These are phyloP conservation scores for Pseudomyrmex flavicornis DNA, from an alignment of 1,140 invertebrate species.

Conservation along the genomic window DNA sequence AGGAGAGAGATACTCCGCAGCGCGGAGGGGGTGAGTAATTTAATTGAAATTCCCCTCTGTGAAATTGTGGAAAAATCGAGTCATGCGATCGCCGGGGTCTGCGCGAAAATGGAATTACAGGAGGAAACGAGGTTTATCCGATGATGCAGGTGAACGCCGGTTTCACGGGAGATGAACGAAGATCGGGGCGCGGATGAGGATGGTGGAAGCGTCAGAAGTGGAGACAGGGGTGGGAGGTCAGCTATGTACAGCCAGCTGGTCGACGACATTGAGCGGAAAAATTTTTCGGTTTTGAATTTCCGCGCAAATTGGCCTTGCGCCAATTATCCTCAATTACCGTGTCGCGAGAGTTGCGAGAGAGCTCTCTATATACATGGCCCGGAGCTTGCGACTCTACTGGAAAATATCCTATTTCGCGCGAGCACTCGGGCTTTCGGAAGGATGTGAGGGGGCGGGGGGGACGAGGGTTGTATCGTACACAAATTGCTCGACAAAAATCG, in stretches of 20 bases:
- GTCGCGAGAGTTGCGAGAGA: constrained; percentile 35
- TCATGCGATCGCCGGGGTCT: constrained; percentile 78
- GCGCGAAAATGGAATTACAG: constrained; percentile 82
- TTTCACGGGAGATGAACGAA: constrained; percentile 62
- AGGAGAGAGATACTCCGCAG: constrained; percentile 51
- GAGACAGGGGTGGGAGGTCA: no score
- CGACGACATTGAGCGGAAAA: constrained; percentile 54
- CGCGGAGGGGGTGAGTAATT: constrained; percentile 73
- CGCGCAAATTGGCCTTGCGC: constrained; percentile 75
- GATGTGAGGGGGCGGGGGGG: no score
- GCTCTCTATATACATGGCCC: constrained; percentile 35
- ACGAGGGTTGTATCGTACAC: constrained; percentile 15
- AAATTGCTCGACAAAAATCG: constrained; percentile 66
- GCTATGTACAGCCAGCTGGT: not conserved
- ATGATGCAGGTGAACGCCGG: constrained; percentile 79
- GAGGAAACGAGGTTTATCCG: constrained; percentile 79
- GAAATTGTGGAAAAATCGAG: constrained; percentile 83
- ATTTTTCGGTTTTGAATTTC: constrained; percentile 81
- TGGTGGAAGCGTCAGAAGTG: not conserved
- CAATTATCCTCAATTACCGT: constrained; percentile 80
- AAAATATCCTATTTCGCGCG: constrained; percentile 67
- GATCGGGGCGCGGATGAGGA: constrained; percentile 51
- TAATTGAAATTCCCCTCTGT: constrained; percentile 80
- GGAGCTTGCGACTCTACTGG: constrained; percentile 63
- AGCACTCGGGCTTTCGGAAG: not conserved